A percentile compares a stretch with the other conserved stretches of the same genome.
Evolutionary conservation across 2,113 vertebrate species (phyloP).

Genomic region (Coryphaenoides rupestris): DNA sequence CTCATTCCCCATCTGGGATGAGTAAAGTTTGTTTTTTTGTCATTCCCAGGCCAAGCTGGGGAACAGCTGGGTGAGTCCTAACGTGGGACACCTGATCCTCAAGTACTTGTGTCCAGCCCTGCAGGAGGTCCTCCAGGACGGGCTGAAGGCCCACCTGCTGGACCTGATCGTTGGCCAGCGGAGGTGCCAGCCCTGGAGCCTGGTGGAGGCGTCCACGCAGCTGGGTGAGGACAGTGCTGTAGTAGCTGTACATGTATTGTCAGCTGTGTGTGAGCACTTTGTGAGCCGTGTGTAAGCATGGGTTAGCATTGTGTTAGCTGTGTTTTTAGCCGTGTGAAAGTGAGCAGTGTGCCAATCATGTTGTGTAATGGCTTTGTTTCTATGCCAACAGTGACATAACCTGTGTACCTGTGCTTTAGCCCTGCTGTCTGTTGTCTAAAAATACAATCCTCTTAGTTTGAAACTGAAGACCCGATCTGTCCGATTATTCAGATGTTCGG

Average conservation of each 20-base stretch:
- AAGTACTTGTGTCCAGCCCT: conserved; percentile 97
- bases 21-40: conserved; percentile 46
- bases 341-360: too few species aligned
- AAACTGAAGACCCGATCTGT: too few species aligned
- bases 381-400: too few species aligned
- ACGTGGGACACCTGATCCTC: conserved; percentile 91
- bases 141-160: conserved; percentile 86
- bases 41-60: conserved; percentile 87
- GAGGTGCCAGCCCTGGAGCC: conserved; percentile 89
- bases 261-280: neutral
- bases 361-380: too few species aligned
- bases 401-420: too few species aligned
- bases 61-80: conserved; percentile 96
- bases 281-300: neutral
- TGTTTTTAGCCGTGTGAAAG: neutral
- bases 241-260: too few species aligned
- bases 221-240: conserved; percentile 33
- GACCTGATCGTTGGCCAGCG: conserved; percentile 94
- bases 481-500: too few species aligned
- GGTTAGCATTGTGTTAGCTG: neutral
- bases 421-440: too few species aligned
- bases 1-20: conserved; percentile 33
- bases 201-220: conserved; percentile 94
- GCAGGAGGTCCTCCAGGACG: conserved; percentile 84
- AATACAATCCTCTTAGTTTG: too few species aligned